These are phyloP conservation scores for Spodoptera litura DNA, from an alignment of 1,140 invertebrate genomes.

Conservation along the genomic window DNA sequence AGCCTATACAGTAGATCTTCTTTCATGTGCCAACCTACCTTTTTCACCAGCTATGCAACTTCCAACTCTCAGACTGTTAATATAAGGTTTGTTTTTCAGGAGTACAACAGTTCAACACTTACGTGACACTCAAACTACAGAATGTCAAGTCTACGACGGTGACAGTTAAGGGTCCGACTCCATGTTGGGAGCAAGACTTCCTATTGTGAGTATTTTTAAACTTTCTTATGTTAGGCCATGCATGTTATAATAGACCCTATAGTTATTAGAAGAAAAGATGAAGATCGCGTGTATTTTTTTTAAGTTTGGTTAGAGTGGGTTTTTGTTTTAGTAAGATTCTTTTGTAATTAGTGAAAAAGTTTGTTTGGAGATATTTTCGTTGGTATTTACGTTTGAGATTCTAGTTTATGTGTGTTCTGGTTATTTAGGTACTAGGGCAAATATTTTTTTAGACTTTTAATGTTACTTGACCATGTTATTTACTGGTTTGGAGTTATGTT, in stretches of 20 bases:
- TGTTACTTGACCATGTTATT: no score
- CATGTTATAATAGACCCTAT: constrained; percentile 42
- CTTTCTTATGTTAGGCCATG: constrained; percentile 55
- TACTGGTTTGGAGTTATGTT: no score
- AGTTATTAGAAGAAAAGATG: neutral
- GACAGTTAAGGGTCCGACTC: constrained; percentile 97
- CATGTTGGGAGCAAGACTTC: constrained; percentile 99
- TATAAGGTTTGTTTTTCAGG: constrained; percentile 65
- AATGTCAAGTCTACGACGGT: constrained; percentile 99
- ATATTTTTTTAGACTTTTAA: no score
- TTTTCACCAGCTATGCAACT: neutral
- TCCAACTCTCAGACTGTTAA: neutral
- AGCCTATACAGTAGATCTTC: constrained; percentile 8
- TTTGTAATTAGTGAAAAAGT: constrained; percentile 21
- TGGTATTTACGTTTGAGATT: neutral
- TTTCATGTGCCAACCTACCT: constrained; percentile 22
- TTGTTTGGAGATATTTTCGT: neutral
- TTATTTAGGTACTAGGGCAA: no score
- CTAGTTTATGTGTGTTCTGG: neutral
- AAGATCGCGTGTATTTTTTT: constrained; percentile 15
- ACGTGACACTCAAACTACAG: constrained; percentile 98
- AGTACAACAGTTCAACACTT: constrained; percentile 94
- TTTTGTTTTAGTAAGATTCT: constrained; percentile 12
- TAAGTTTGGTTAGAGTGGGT: neutral
- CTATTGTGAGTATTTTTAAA: constrained; percentile 95